Base-by-base conservation (phyloP, 1,140 invertebrate genomes). In the Dendroctonus ponderosae region DNA sequence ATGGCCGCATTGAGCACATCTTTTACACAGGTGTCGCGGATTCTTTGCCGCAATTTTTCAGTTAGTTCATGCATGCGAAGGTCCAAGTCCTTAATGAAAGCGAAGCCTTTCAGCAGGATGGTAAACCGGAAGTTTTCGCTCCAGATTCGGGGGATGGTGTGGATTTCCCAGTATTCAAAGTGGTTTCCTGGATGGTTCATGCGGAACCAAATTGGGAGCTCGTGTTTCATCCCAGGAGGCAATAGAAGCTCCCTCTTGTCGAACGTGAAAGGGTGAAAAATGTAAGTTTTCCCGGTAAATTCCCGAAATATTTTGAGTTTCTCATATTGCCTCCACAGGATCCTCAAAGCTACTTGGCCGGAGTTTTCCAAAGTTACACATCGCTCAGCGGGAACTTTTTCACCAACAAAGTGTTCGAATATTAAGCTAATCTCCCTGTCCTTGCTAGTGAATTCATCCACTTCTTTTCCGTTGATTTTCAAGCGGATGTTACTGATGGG, bases 81-180 rank as follows among this genome's bases (percentile, higher is more conserved):
- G 26, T 71, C 12, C 9, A 66, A 62, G 61, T 71, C 39, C 57
- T 54, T 60, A 7, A 71, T 60, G 39, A 60, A 42, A 42, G 51
- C 52, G 50, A 63, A 48, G 42, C 66, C 66, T 62, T 70, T 57
- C 14, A 74, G 50, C 7, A 56, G 7, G 8, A 74, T 41, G 26
- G 72, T 48, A 11, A 74, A 42, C 9, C 60, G 46, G 38, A 62
- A 60, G 15, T 65, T 43, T 43, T 68, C 61, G 14, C 44, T 39
- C 71, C 71, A 74, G 38, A 74, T 62, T 65, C 46, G 57, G n/a
- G 73, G 73, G 5, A 37, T 0, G 0, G 70, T 72, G 7, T n/a
- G 57, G n/a, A 74, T 59, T 66, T 74, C 68, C 73, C 73, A 74
- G 39, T 41, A 59, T 64, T 74, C 73, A n/a, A 57, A 57, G 60